These are phyloP conservation scores for Apis dorsata DNA, from an alignment of 1,140 invertebrate genomes.

Conservation along the genomic window DNA sequence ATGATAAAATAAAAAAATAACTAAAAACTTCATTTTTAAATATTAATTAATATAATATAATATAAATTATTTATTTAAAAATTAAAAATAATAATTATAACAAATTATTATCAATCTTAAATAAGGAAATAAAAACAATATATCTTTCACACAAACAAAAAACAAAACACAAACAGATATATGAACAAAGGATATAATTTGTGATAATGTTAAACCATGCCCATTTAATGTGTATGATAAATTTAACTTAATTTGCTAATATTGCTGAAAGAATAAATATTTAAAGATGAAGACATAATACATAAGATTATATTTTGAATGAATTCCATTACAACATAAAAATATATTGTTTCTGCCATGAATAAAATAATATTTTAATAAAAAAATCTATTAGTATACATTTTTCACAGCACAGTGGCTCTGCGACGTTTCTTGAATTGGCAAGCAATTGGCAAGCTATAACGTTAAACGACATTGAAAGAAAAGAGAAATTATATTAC, in stretches of 20 bases:
- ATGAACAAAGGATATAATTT: neutral
- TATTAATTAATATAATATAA: neutral
- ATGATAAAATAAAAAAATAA: no score
- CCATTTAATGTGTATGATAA: slow-evolving; percentile 11
- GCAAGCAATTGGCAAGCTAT: slow-evolving; percentile 71
- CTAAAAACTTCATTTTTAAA: neutral
- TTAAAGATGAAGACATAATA: slow-evolving; percentile 7
- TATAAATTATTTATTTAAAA: neutral
- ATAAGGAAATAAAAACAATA: slow-evolving; percentile 8
- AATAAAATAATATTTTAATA: slow-evolving; percentile 30
- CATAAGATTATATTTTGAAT: neutral
- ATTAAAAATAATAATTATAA: neutral
- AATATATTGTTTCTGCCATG: neutral
- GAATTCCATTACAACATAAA: slow-evolving; percentile 8
- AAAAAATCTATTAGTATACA: slow-evolving; percentile 36
- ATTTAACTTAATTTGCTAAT: slow-evolving; percentile 7
- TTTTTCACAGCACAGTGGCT: slow-evolving; percentile 37
- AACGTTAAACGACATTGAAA: slow-evolving; percentile 60
- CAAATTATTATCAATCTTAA: slow-evolving; percentile 19
- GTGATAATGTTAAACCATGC: slow-evolving; percentile 30
- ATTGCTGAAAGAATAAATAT: slow-evolving; percentile 36
- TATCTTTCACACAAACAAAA: slow-evolving; percentile 14
- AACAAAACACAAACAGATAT: neutral
- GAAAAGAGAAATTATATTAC: slow-evolving; percentile 59
- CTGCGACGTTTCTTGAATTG: slow-evolving; percentile 52